These are phyloP conservation scores for Steinernema hermaphroditum DNA, from an alignment of 2,888 invertebrate species.

Conservation along the genomic window DNA sequence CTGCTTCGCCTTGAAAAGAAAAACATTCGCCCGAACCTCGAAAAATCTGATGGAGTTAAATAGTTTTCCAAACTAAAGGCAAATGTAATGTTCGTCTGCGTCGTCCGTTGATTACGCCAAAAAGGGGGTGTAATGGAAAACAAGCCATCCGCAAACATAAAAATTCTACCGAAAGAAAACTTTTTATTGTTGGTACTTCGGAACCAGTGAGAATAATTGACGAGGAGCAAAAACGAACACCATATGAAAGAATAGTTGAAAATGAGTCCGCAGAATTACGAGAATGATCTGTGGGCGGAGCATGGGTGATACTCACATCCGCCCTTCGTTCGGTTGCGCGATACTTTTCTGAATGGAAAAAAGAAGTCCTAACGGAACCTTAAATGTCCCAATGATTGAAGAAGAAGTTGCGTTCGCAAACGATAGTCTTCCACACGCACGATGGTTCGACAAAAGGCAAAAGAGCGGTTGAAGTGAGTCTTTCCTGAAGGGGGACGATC, in stretches of 20 bases:
- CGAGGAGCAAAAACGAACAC: not conserved
- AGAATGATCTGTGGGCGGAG: not conserved
- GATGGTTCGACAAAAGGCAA: not conserved
- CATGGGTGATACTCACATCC: not conserved
- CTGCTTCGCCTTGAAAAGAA: too few species aligned
- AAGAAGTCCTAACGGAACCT: not conserved
- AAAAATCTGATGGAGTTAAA: not conserved
- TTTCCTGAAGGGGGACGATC: not conserved
- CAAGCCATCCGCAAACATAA: not conserved
- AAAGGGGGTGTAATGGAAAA: not conserved
- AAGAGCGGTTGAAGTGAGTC: conserved; percentile 7
- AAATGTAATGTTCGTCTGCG: not conserved
- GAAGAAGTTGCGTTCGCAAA: not conserved
- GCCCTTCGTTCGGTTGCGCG: not conserved
- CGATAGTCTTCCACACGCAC: not conserved
- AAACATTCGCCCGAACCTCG: not conserved
- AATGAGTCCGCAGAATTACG: not conserved
- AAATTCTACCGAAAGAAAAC: not conserved
- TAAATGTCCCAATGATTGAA: not conserved
- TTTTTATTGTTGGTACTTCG: too few species aligned
- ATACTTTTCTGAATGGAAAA: not conserved
- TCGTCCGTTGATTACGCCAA: not conserved
- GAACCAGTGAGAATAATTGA: too few species aligned
- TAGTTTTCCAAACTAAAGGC: not conserved
- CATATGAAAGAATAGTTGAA: not conserved